Conservation (phyloP, 2,888 invertebrate genomes). For the Dusona sp. region DNA sequence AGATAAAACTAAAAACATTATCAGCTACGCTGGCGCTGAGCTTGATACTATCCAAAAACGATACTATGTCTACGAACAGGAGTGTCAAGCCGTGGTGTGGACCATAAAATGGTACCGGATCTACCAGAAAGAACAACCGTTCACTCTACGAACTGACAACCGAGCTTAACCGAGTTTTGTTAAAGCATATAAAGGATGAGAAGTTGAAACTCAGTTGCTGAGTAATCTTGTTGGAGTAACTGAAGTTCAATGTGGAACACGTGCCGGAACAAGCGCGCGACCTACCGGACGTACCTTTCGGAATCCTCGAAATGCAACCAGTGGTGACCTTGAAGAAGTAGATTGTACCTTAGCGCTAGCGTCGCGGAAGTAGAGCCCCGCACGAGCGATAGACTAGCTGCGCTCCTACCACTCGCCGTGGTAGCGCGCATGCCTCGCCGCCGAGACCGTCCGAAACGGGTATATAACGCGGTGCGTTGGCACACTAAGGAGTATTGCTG, state of each 20-base stretch:
- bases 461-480: too few relatives aligned
- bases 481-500: too few relatives aligned
- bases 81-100: slow-evolving; percentile 49
- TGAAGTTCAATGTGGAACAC: slow-evolving; percentile 49
- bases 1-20: not conserved
- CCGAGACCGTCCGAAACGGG: too few relatives aligned
- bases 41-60: slow-evolving; percentile 46
- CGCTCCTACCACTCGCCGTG: too few relatives aligned
- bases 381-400: too few relatives aligned
- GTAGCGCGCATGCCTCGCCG: too few relatives aligned
- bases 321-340: not conserved
- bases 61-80: slow-evolving; percentile 52
- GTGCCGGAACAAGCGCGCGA: not conserved
- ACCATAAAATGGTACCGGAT: slow-evolving; percentile 8
- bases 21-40: slow-evolving; percentile 70
- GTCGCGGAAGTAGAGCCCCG: too few relatives aligned
- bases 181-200: slow-evolving; percentile 34
- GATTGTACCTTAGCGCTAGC: too few relatives aligned
- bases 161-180: slow-evolving; percentile 25
- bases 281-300: not conserved
- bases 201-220: slow-evolving; percentile 35
- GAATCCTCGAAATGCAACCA: not conserved
- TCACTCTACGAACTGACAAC: slow-evolving; percentile 41
- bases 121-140: slow-evolving; percentile 43
- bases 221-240: slow-evolving; percentile 42